Base-by-base conservation (phyloP, 1,140 invertebrate genomes). In the Drosophila pachea region DNA sequence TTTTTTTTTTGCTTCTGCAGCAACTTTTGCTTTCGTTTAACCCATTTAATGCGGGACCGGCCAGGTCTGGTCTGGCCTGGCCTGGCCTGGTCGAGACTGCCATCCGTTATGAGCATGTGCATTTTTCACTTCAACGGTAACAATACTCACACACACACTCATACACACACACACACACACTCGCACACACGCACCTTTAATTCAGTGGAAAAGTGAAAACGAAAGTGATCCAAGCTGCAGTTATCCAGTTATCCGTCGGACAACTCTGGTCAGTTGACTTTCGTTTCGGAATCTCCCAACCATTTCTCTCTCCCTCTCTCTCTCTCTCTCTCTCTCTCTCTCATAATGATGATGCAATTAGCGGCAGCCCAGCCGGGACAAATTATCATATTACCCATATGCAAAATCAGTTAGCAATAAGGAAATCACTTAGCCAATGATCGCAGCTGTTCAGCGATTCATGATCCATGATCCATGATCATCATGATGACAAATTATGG, bases 201-300 rank as follows among this genome's bases (percentile, higher is more conserved):
- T 86, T 71, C 81, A 81, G 48, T 77, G 81, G 81, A 86, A 86
- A 86, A 86, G 81, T 86, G 81, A 86, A 86, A 86, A 86, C 82
- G 81, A 86, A 86, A 86, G 81, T 86, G 76, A 65, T 79, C 47
- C 45, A 48, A 42, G 64, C 43, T 65, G 50, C 59, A 68, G 58
- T 64, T 63, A 70, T 65, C 70, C 73, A 79, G 61, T 62, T 61
- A 67, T 54, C 36, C 66, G 66, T 36, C 48, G 60, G 12, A 63
- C 43, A 42, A 33, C 53, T 36, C 52, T 49, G 75, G 76, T 72
- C 78, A 66, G 73, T 49, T 81, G 78, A 84, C 78, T 83, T 83
- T 83, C 78, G 76, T 84, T 83, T 83, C 70, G 63, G 45, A 14
- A 35, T 49, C 31, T n/a, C 54, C 16, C n/a, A 22, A 22, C 22